These are phyloP conservation scores for Pseudococcus viburni DNA, from an alignment of 2,888 invertebrate genomes.

Conservation along the genomic window DNA sequence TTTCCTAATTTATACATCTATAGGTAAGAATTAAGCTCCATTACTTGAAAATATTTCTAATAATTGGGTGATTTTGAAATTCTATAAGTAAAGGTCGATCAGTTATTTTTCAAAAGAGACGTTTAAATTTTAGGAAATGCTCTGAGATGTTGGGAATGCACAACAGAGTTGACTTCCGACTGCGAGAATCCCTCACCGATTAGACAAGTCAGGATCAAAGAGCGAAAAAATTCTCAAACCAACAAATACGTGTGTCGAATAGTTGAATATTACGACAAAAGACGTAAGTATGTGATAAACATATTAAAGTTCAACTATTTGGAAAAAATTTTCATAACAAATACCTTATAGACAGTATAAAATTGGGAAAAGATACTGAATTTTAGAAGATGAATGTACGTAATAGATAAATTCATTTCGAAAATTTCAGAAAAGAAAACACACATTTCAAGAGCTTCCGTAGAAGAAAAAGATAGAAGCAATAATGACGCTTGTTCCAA, in stretches of 20 bases:
- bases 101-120: neutral
- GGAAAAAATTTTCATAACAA: too few relatives aligned
- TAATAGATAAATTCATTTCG: too few relatives aligned
- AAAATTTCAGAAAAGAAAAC: neutral
- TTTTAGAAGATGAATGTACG: too few relatives aligned
- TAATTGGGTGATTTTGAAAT: too few relatives aligned
- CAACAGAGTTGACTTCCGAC: neutral
- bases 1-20: neutral
- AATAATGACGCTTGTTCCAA: constrained; percentile 9
- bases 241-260: constrained; percentile 3
- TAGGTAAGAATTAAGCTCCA: neutral
- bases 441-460: neutral
- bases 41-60: neutral
- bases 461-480: constrained; percentile 18
- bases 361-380: too few relatives aligned
- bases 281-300: neutral
- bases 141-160: neutral
- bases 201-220: neutral
- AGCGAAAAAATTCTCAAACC: neutral
- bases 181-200: neutral
- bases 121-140: neutral
- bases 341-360: too few relatives aligned
- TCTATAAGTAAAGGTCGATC: too few relatives aligned
- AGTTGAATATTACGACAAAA: neutral
- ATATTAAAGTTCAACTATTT: neutral